Evolutionary conservation across 2,113 vertebrate genomes (phyloP).

Genomic region (Cygnus atratus): DNA sequence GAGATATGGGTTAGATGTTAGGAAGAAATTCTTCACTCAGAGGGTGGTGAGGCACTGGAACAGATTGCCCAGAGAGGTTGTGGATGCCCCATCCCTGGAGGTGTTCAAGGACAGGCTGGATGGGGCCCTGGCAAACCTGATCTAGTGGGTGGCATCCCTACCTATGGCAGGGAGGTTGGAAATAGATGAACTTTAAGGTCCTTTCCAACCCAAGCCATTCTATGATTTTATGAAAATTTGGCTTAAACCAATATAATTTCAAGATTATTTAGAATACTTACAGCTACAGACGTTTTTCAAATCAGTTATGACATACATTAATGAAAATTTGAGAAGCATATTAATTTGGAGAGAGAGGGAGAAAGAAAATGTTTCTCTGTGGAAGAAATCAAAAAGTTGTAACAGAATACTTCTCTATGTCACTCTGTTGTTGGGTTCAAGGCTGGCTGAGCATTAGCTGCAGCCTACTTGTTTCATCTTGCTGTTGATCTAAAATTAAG

Average conservation of each 20-base stretch:
- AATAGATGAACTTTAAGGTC: no score
- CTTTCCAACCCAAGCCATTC: no score
- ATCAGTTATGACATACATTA: neutral
- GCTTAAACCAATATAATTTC: constrained; percentile 39
- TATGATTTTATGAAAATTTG: constrained; percentile 11
- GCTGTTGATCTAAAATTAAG: neutral
- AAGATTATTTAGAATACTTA: constrained; percentile 24
- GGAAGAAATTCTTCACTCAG: no score
- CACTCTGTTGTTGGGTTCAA: neutral
- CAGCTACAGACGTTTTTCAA: constrained; percentile 3
- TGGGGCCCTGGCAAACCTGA: no score
- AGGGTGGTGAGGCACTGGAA: no score
- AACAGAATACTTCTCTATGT: neutral
- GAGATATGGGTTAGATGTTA: no score
- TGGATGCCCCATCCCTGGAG: no score
- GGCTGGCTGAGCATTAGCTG: neutral
- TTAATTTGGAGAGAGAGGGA: neutral
- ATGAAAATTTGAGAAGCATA: constrained; percentile 14
- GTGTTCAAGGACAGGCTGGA: no score
- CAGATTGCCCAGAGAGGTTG: no score
- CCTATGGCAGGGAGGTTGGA: no score
- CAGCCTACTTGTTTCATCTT: neutral
- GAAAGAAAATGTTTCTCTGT: neutral
- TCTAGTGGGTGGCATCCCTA: no score
- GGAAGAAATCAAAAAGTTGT: neutral